phyloP scores from a whole-genome alignment of 2,888 invertebrate genomes.

The Calliopum simillimum region DNA sequence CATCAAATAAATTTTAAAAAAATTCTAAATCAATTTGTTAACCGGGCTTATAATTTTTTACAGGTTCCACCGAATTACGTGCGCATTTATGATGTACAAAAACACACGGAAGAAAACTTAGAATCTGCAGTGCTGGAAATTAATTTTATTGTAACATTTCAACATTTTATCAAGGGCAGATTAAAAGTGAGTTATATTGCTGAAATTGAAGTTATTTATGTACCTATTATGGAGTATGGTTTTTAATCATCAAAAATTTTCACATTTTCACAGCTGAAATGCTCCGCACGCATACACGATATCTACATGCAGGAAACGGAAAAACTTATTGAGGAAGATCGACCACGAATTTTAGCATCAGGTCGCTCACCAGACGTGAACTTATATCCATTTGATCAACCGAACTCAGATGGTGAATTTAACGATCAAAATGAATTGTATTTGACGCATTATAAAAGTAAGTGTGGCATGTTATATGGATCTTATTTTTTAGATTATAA shows the following conservation, averaged over 20 bases:
- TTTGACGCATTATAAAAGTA: constrained; percentile 62
- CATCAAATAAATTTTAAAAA: not conserved
- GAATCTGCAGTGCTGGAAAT: constrained; percentile 64
- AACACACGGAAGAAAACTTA: constrained; percentile 61
- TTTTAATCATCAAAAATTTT: not conserved
- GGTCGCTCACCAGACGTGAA: constrained; percentile 65
- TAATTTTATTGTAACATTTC: constrained; percentile 62
- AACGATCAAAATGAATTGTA: constrained; percentile 63
- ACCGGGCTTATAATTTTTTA: not conserved
- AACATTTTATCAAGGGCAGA: constrained; percentile 63
- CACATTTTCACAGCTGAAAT: constrained; percentile 58
- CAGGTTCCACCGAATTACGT: constrained; percentile 62
- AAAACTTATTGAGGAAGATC: constrained; percentile 65
- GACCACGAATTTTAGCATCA: constrained; percentile 66
- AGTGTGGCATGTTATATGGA: constrained; percentile 44
- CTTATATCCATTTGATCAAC: constrained; percentile 64
- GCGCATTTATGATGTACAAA: constrained; percentile 60
- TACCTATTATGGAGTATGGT: not conserved
- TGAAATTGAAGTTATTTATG: not conserved
- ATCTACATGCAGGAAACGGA: constrained; percentile 66
- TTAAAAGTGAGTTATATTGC: constrained; percentile 56
- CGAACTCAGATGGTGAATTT: constrained; percentile 55
- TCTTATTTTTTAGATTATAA: too few species aligned
- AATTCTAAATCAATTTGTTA: not conserved
- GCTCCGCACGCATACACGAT: constrained; percentile 64